Evolutionary conservation across 2,888 invertebrate genomes (phyloP).

Genomic region (Synanthedon vespiformis): DNA sequence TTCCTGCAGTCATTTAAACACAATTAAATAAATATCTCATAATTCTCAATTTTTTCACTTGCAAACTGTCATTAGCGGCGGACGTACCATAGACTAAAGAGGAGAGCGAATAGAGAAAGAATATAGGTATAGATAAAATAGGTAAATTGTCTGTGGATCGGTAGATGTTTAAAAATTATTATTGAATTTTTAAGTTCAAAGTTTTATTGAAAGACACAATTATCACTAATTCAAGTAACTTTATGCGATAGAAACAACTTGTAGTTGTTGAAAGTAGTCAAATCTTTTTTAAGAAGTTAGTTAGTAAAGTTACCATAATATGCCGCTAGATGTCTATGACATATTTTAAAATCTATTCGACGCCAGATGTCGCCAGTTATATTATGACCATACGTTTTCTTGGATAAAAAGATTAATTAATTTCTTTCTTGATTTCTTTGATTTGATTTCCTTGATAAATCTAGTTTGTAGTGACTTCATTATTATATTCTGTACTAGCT

Average conservation of each 20-base stretch:
- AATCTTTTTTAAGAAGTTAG: too few relatives aligned
- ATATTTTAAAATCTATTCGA: background rate
- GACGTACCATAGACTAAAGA: constrained; percentile 29
- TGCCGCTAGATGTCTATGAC: background rate
- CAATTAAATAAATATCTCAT: constrained; percentile 52
- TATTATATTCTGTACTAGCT: too few relatives aligned
- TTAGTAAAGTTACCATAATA: background rate
- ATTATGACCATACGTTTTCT: too few relatives aligned
- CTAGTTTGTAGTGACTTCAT: too few relatives aligned
- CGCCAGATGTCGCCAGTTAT: constrained; percentile 2
- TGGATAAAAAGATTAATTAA: too few relatives aligned
- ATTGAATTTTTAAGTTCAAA: background rate
- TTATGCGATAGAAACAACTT: too few relatives aligned
- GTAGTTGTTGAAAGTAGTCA: too few relatives aligned
- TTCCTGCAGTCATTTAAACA: constrained; percentile 83
- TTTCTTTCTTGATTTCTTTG: too few relatives aligned
- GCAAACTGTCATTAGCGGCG: constrained; percentile 45
- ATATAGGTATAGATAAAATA: background rate
- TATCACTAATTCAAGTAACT: too few relatives aligned
- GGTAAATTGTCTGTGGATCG: background rate
- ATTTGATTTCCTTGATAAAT: too few relatives aligned
- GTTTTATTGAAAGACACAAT: background rate
- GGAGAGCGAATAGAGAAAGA: constrained; percentile 3
- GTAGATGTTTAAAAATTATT: background rate
- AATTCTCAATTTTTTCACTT: constrained; percentile 37